Conservation (phyloP, 2,797 vertebrate species). For the Coreius guichenoti region DNA sequence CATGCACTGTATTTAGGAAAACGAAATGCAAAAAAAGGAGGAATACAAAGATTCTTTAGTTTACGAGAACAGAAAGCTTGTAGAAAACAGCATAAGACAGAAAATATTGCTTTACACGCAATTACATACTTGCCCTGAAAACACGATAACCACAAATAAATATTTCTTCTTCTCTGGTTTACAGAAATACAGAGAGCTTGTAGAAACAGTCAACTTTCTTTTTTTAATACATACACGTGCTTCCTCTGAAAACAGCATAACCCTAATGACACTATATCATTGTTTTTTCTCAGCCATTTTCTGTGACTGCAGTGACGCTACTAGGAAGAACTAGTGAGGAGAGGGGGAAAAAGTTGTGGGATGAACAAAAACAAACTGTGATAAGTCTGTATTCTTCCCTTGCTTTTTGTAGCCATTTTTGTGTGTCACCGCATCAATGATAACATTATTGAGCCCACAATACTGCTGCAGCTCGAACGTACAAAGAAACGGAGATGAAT, state of each 20-base stretch:
- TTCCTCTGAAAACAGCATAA: neutral
- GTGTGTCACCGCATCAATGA: neutral
- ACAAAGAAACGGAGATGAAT: conserved; percentile 20
- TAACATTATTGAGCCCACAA: conserved; percentile 16
- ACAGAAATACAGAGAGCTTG: neutral
- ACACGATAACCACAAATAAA: neutral
- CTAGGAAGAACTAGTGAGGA: conserved; percentile 36
- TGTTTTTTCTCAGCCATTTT: conserved; percentile 70
- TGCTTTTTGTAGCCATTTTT: neutral
- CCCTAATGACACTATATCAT: conserved; percentile 23
- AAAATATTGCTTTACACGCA: neutral
- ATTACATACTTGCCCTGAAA: neutral
- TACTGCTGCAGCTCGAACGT: conserved; percentile 1
- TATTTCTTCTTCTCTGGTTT: neutral
- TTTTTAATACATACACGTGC: neutral
- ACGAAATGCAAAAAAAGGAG: neutral
- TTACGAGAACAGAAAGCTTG: neutral
- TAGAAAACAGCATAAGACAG: neutral
- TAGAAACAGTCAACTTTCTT: neutral
- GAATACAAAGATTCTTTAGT: neutral
- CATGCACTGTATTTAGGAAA: neutral
- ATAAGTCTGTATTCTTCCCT: neutral
- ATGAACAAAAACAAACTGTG: conserved; percentile 34
- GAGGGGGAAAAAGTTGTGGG: neutral
- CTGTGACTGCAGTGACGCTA: conserved; percentile 69